These are phyloP conservation scores for Solen grandis DNA, from an alignment of 1,140 invertebrate genomes.

Conservation along the genomic window DNA sequence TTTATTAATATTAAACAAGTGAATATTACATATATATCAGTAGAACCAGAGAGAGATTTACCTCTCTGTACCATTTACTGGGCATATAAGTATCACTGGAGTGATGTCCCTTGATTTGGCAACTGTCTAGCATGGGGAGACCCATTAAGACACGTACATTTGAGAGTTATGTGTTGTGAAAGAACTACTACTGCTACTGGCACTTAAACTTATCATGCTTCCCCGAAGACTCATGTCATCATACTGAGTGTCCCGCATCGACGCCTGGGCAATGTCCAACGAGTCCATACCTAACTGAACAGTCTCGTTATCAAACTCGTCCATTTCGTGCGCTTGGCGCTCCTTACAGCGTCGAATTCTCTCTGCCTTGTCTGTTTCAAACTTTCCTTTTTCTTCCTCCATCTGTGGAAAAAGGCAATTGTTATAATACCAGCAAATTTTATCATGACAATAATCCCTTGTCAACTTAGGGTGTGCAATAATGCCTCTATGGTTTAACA, in stretches of 20 bases:
- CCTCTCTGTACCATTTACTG: too few relatives aligned
- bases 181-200: slow-evolving; percentile 91
- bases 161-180: slow-evolving; percentile 69
- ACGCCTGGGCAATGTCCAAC: slow-evolving; percentile 93
- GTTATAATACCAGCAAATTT: too few relatives aligned
- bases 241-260: slow-evolving; percentile 91
- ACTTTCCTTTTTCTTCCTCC: slow-evolving; percentile 94
- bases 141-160: slow-evolving; percentile 33
- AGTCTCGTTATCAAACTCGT: slow-evolving; percentile 97
- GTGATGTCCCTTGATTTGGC: too few relatives aligned
- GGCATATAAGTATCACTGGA: too few relatives aligned
- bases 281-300: slow-evolving; percentile 93
- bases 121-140: neutral
- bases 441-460: too few relatives aligned
- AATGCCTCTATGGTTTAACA: too few relatives aligned
- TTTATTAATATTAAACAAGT: too few relatives aligned
- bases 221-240: slow-evolving; percentile 90
- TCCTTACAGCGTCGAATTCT: slow-evolving; percentile 93
- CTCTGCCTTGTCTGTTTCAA: slow-evolving; percentile 93
- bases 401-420: slow-evolving; percentile 85
- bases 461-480: too few relatives aligned
- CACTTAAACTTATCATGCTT: slow-evolving; percentile 95
- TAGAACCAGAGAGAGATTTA: too few relatives aligned
- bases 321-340: slow-evolving; percentile 92
- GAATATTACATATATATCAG: too few relatives aligned